These are phyloP conservation scores for Megaustenia siamemsis DNA, from an alignment of 2,888 invertebrate genomes.

Conservation along the genomic window DNA sequence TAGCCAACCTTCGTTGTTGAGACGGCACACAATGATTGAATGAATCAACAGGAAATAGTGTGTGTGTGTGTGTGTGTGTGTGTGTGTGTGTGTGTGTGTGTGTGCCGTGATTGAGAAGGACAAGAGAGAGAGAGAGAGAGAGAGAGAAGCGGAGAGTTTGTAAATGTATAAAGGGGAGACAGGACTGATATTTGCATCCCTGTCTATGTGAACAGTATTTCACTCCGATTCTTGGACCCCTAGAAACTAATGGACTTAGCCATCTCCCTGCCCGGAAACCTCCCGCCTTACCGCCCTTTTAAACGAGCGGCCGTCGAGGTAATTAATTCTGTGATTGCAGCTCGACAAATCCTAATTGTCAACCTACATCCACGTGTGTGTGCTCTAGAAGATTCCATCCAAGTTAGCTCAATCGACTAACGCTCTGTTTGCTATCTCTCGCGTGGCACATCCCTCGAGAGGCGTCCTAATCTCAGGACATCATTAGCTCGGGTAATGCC, in stretches of 20 bases:
- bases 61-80: too few species aligned
- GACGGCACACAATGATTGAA: too few species aligned
- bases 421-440: not conserved
- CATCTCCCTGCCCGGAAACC: too few species aligned
- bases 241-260: too few species aligned
- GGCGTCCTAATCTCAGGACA: not conserved
- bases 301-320: not conserved
- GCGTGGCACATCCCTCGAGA: not conserved
- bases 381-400: not conserved
- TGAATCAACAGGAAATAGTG: too few species aligned
- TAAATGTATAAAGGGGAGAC: not conserved
- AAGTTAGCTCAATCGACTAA: not conserved
- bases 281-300: not conserved
- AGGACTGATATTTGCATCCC: too few species aligned
- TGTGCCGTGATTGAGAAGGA: too few species aligned
- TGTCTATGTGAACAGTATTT: too few species aligned
- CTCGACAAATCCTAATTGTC: not conserved
- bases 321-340: constrained; percentile 24
- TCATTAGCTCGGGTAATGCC: not conserved
- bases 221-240: too few species aligned
- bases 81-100: too few species aligned
- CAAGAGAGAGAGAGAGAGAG: not conserved
- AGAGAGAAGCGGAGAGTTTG: not conserved
- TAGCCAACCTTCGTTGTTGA: too few species aligned
- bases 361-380: not conserved